phyloP scores from a whole-genome alignment of 2,797 vertebrate genomes.

The Amazona finschi region DNA sequence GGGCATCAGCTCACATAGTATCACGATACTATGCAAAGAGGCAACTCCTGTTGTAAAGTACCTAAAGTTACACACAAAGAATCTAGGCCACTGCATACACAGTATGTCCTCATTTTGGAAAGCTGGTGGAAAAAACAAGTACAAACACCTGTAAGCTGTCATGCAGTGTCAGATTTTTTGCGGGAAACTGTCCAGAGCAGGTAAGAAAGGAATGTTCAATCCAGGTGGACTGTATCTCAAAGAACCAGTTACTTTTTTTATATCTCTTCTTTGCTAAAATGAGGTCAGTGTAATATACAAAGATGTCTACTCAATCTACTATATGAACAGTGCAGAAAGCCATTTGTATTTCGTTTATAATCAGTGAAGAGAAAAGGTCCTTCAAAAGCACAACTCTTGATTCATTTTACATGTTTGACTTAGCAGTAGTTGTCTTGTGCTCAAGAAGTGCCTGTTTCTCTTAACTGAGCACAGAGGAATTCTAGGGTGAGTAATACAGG shows the following conservation, averaged over 20 bases:
- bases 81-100: neutral
- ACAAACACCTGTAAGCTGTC: neutral
- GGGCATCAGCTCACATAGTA: neutral
- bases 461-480: neutral
- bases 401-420: neutral
- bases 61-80: neutral
- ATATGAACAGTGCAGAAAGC: neutral
- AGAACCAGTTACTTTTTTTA: neutral
- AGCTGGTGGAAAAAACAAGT: neutral
- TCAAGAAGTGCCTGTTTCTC: neutral
- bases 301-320: neutral
- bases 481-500: neutral
- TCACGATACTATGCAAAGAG: neutral
- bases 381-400: neutral
- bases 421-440: neutral
- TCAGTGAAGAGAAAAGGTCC: neutral
- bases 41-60: neutral
- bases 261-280: neutral
- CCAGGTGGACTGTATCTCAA: neutral
- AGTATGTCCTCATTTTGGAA: neutral
- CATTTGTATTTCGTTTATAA: neutral
- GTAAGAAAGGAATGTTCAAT: neutral
- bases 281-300: neutral
- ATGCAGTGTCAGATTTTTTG: neutral
- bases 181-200: accelerated